phyloP scores from a whole-genome alignment of 2,888 invertebrate genomes.

The Thymelicus lineola region DNA sequence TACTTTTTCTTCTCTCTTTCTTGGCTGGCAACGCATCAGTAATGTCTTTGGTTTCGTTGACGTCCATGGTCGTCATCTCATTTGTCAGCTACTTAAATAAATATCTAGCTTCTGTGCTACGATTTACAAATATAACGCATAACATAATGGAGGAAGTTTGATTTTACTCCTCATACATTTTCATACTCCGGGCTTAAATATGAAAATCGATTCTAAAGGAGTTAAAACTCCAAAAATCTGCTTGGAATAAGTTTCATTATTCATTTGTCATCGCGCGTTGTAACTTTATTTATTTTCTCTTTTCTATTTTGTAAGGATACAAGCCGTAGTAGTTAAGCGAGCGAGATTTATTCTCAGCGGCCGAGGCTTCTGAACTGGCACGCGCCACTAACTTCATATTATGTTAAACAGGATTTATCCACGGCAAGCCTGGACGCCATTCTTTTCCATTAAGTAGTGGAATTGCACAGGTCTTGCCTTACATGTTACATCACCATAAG shows the following conservation, averaged over 20 bases:
- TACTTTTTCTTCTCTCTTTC: too few relatives aligned
- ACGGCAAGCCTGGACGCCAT: constrained; percentile 39
- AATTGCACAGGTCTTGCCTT: constrained; percentile 34
- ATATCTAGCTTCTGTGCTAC: too few relatives aligned
- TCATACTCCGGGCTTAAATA: too few relatives aligned
- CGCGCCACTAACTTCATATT: constrained; percentile 47
- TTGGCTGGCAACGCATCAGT: too few relatives aligned
- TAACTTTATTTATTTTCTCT: background rate
- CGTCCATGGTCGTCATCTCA: too few relatives aligned
- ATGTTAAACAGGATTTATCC: constrained; percentile 47
- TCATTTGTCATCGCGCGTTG: background rate
- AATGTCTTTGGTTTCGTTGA: too few relatives aligned
- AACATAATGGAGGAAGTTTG: too few relatives aligned
- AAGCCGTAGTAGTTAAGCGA: constrained; percentile 16
- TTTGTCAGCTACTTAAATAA: too few relatives aligned
- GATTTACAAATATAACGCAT: too few relatives aligned
- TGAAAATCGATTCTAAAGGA: too few relatives aligned
- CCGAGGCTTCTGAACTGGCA: constrained; percentile 26
- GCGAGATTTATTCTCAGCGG: constrained; percentile 28
- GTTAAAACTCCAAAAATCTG: too few relatives aligned
- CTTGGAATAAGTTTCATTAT: background rate
- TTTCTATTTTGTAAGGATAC: constrained; percentile 6
- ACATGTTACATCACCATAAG: constrained; percentile 9
- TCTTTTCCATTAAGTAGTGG: constrained; percentile 41
- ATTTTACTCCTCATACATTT: too few relatives aligned